Percentiles rank a stretch among this genome's conserved stretches.
phyloP scores from a whole-genome alignment of 2,797 vertebrate genomes.

The Sebastes variabilis region DNA sequence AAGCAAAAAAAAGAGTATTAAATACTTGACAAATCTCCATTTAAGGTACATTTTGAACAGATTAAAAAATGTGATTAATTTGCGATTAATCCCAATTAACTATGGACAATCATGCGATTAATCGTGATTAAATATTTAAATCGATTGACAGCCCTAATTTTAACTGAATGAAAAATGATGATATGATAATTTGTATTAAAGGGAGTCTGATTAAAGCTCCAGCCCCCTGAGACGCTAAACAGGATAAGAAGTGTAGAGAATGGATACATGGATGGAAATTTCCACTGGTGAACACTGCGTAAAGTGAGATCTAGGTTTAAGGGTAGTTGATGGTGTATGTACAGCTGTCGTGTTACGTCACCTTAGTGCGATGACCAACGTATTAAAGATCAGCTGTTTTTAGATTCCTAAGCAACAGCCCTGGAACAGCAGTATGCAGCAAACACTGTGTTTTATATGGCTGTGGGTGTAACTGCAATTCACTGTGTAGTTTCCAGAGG shows the following conservation, averaged over 20 bases:
- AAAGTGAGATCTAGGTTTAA: not conserved
- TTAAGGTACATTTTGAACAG: too few relatives aligned
- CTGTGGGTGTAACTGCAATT: constrained; percentile 16
- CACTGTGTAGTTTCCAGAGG: constrained; percentile 12
- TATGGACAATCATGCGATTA: not conserved
- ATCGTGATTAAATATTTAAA: too few relatives aligned
- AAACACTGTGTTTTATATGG: not conserved
- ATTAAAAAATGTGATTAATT: too few relatives aligned
- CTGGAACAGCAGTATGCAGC: constrained; percentile 9
- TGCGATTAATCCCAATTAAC: too few relatives aligned
- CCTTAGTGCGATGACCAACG: not conserved
- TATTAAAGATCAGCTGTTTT: constrained; percentile 26
- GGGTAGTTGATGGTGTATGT: not conserved
- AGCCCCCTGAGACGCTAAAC: not conserved
- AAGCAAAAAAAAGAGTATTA: too few relatives aligned
- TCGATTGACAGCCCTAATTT: not conserved
- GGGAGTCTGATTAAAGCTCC: not conserved
- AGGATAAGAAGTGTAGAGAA: not conserved
- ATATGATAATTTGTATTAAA: too few relatives aligned
- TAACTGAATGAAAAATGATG: not conserved
- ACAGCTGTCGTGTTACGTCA: constrained; percentile 26
- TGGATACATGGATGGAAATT: not conserved
- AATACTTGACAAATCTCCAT: too few relatives aligned
- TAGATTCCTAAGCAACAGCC: constrained; percentile 32
- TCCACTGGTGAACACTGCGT: not conserved